Evolutionary conservation across 2,113 vertebrate genomes (phyloP).

Genomic region (Geococcyx californianus): DNA sequence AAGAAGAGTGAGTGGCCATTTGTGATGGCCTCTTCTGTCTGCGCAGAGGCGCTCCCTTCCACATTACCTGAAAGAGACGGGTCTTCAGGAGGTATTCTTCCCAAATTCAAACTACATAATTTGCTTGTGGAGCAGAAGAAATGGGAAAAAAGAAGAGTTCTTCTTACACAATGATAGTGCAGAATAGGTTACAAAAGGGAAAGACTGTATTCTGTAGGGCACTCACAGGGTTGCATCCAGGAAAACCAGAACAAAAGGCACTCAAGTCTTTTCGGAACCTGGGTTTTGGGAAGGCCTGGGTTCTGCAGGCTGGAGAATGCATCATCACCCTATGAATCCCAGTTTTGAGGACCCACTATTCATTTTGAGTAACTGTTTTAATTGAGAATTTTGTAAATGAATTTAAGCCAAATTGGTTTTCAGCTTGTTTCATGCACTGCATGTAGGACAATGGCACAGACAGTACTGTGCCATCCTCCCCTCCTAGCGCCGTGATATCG

Average conservation of each 20-base stretch:
- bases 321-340: not conserved
- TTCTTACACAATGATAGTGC: not conserved
- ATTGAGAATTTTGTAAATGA: not conserved
- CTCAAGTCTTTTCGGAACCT: not conserved
- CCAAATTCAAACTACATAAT: not conserved
- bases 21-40: not conserved
- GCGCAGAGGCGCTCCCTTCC: not conserved
- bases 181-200: not conserved
- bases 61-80: not conserved
- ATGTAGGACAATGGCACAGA: not conserved
- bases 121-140: not conserved
- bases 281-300: not conserved
- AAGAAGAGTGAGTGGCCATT: not conserved
- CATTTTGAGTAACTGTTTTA: not conserved
- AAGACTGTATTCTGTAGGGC: not conserved
- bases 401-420: not conserved
- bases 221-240: not conserved
- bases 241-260: not conserved
- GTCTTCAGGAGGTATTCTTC: not conserved
- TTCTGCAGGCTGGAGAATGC: not conserved
- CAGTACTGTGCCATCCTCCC: not conserved
- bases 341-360: not conserved
- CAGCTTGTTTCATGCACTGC: not conserved
- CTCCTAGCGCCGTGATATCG: not conserved
- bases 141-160: not conserved